phyloP scores from a whole-genome alignment of 2,797 vertebrate species.

The Odontamblyopus lacepedii region DNA sequence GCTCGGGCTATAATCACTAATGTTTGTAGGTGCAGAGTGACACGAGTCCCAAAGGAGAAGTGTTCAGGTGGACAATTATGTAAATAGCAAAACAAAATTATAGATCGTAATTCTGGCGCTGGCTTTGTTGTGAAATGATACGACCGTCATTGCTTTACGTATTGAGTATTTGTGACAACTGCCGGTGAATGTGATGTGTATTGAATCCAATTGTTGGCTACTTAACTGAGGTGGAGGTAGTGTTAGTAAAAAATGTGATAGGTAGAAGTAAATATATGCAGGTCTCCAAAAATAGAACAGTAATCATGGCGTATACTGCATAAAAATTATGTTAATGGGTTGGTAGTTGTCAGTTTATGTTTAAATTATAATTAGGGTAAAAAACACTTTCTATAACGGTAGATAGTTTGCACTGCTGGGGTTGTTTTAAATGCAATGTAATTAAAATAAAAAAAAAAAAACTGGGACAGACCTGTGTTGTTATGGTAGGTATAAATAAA shows the following conservation, averaged over 20 bases:
- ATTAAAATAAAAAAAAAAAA: no score
- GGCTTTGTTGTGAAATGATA: slow-evolving; percentile 2
- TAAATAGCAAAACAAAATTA: slow-evolving; percentile 26
- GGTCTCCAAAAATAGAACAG: background rate
- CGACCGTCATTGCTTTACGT: background rate
- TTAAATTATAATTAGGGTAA: no score
- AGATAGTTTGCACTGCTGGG: no score
- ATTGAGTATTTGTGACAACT: slow-evolving; percentile 5
- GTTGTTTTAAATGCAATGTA: no score
- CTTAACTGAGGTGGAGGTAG: background rate
- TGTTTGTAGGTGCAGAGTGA: slow-evolving; percentile 5
- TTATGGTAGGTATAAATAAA: no score
- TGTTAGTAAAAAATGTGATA: background rate
- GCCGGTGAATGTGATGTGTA: background rate
- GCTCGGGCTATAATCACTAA: background rate
- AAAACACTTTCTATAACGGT: no score
- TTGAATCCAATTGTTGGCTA: background rate
- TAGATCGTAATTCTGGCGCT: background rate
- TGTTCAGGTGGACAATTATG: slow-evolving; percentile 20
- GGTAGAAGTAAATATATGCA: background rate
- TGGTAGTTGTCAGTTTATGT: background rate
- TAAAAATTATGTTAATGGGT: background rate
- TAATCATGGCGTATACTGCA: background rate
- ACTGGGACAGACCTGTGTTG: no score
- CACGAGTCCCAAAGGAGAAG: slow-evolving; percentile 12